Evolutionary conservation across 30 jellyfish, hydroid and myxozoan genomes (phyloP).

Genomic region (Aurelia coerulea): DNA sequence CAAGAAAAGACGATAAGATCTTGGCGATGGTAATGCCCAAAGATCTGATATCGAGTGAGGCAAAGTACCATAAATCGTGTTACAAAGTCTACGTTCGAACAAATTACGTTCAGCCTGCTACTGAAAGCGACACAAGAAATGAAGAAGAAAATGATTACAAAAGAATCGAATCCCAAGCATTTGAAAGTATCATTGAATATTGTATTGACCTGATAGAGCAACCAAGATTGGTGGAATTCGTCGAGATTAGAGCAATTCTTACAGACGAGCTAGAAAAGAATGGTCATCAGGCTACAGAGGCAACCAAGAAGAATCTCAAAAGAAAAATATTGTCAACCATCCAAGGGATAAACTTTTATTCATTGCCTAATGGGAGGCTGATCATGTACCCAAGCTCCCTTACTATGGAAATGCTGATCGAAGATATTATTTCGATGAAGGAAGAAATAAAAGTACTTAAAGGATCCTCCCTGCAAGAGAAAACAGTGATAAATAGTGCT

Average conservation of each 20-base stretch:
- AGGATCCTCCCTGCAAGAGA: no score
- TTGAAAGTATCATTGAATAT: conserved; percentile 8
- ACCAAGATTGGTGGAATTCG: conserved; percentile 27
- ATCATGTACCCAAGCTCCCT: conserved; percentile 25
- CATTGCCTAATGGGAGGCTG: conserved; percentile 7
- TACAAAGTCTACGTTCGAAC: conserved; percentile 22
- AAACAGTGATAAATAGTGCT: conserved; percentile 25
- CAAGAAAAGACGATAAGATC: conserved; percentile 23
- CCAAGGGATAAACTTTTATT: conserved; percentile 25
- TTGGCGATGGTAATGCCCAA: conserved; percentile 14
- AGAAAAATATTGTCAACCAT: conserved; percentile 29
- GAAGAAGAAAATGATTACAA: conserved; percentile 10
- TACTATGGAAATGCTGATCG: conserved; percentile 12
- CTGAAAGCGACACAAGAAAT: conserved; percentile 14
- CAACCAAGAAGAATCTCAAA: conserved; percentile 21
- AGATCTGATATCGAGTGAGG: conserved; percentile 24
- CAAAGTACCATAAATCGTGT: conserved; percentile 9
- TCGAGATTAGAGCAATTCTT: conserved; percentile 4
- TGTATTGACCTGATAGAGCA: conserved; percentile 24
- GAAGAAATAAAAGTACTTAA: no score
- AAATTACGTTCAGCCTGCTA: conserved; percentile 13
- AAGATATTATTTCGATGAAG: no score
- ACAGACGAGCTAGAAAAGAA: conserved; percentile 20
- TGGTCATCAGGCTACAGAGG: conserved; percentile 18
- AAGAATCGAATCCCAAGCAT: conserved; percentile 21